phyloP scores from a whole-genome alignment of 2,888 invertebrate species.

The Rhaphigaster nebulosa region DNA sequence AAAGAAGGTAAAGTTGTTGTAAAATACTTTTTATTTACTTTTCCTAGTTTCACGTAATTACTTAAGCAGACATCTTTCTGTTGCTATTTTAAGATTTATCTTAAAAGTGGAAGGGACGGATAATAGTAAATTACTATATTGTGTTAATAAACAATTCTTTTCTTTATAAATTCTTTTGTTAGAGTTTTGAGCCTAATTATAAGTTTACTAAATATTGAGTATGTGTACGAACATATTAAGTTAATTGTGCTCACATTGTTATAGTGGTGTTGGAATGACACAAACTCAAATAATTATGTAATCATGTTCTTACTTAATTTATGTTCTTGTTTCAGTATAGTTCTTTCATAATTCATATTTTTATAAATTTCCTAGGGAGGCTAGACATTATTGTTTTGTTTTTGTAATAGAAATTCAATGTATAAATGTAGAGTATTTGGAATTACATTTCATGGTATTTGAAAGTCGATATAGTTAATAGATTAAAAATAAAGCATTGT shows the following conservation, averaged over 20 bases:
- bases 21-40: neutral
- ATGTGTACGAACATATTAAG: neutral
- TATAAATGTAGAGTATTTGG: neutral
- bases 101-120: neutral
- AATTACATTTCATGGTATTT: neutral
- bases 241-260: neutral
- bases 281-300: slow-evolving; percentile 1
- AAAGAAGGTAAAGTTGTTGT: neutral
- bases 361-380: neutral
- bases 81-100: neutral
- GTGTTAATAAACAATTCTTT: too few relatives aligned
- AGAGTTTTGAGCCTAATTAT: too few relatives aligned
- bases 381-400: neutral
- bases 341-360: neutral
- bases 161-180: neutral
- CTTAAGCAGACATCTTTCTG: neutral
- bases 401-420: neutral
- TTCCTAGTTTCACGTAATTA: too few relatives aligned
- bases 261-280: neutral
- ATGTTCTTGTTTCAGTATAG: slow-evolving; percentile 8
- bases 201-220: too few relatives aligned
- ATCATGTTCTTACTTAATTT: neutral
- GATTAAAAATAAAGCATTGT: neutral
- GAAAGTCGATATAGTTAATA: neutral
- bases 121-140: too few relatives aligned